Conservation (phyloP, 2,797 vertebrate species). For the Gymnothorax javanicus region DNA sequence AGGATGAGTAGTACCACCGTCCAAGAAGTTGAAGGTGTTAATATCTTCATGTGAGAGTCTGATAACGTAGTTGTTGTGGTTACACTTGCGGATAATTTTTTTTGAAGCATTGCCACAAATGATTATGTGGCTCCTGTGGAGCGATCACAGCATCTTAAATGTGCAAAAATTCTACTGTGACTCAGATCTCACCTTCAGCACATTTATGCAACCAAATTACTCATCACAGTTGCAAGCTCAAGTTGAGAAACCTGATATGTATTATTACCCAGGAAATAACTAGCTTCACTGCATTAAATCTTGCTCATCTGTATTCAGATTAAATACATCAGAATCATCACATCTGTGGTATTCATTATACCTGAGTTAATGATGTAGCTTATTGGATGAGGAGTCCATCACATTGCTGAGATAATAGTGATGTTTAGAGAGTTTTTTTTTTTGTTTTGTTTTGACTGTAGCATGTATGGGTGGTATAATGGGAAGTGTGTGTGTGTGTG, state of each 20-base stretch:
- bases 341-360: not conserved
- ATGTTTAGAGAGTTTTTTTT: too few species aligned
- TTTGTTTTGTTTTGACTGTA: too few species aligned
- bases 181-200: not conserved
- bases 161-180: not conserved
- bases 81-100: not conserved
- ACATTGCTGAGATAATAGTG: not conserved
- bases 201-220: constrained; percentile 18
- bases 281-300: not conserved
- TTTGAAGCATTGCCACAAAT: not conserved
- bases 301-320: not conserved
- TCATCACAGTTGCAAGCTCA: not conserved
- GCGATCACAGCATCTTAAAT: not conserved
- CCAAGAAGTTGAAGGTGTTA: not conserved
- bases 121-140: not conserved
- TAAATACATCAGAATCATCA: not conserved
- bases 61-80: not conserved
- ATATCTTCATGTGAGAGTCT: not conserved
- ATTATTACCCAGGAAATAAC: constrained; percentile 8
- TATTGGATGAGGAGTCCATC: not conserved
- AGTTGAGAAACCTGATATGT: not conserved
- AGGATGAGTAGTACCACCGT: not conserved
- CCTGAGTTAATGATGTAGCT: not conserved
- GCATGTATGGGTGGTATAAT: too few species aligned
- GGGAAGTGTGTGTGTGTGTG: too few species aligned